Base-by-base conservation (phyloP, 2,113 vertebrate genomes). In the Trachemys scripta region DNA sequence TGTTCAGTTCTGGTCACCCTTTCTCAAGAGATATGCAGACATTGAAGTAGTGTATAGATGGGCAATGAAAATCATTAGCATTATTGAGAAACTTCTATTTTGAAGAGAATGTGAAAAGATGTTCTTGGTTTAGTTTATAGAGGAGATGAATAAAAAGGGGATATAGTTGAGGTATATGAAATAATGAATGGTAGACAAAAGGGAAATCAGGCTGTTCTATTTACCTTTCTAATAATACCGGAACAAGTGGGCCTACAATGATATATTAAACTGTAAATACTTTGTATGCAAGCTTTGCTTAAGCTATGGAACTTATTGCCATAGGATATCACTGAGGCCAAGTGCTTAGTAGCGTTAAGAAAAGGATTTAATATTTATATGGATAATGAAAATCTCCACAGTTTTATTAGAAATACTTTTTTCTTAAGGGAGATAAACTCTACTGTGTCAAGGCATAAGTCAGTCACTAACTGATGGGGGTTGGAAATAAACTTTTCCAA, bases 1-100 rank as follows among this genome's bases (percentile, higher is more conserved):
- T 12, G n/a, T 84, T 89, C 50, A 84, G 79, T 84, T 90, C 47
- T 87, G 27, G 9, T 42, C 72, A 14, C 35, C n/a, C 4, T 91
- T 87, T 93, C 75, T 84, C 49, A 80, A 76, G 47, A 90, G 16
- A 79, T 7, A 69, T 6, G 19, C 51, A 93, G 88, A 90, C 92
- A 53, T 62, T 62, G 12, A 24, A 82, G 54, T 47, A 29, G 29
- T 47, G 47, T 94, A 25, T 29, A 86, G 19, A 83, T 4, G 1
- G 72, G 31, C 62, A 69, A 35, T n/a, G 35, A 69, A 69, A n/a
- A 69, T 69, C 35, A 8, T 69, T 69, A 69, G 16, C 35, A 69
- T n/a, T 8, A 69, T 69, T 69, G 82, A 81, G 8, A 81, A 16
- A 13, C 2, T 90, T 56, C 38, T 89, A 17, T 6, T 84, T 8